These are phyloP conservation scores for Paedocypris micromegethes DNA, from an alignment of 2,797 vertebrate genomes.

Conservation along the genomic window DNA sequence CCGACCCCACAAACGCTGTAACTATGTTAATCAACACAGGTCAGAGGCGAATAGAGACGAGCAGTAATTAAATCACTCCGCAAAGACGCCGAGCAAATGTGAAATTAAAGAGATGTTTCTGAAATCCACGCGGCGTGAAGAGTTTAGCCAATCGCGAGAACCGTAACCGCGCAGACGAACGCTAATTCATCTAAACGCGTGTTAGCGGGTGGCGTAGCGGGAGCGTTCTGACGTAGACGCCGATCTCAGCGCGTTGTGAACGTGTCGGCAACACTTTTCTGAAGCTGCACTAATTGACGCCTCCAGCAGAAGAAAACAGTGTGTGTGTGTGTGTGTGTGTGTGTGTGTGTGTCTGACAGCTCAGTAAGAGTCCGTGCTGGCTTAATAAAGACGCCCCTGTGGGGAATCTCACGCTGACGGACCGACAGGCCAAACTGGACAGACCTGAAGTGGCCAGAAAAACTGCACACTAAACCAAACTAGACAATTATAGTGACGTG, in stretches of 20 bases:
- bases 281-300: conserved; percentile 57
- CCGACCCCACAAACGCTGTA: too few relatives aligned
- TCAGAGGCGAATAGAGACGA: too few relatives aligned
- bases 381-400: conserved; percentile 46
- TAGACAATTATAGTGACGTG: not conserved
- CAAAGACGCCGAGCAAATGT: too few relatives aligned
- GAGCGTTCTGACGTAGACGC: conserved; percentile 46
- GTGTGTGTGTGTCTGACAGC: conserved; percentile 49
- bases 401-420: conserved; percentile 51
- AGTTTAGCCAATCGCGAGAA: not conserved
- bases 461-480: conserved; percentile 41
- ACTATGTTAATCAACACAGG: too few relatives aligned
- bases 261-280: conserved; percentile 50
- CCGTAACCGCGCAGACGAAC: conserved; percentile 26
- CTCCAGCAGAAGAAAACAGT: conserved; percentile 43
- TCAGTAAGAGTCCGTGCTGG: conserved; percentile 40
- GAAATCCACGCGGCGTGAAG: too few relatives aligned
- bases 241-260: conserved; percentile 49
- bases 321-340: conserved; percentile 46
- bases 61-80: too few relatives aligned
- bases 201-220: conserved; percentile 12
- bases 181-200: conserved; percentile 27
- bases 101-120: too few relatives aligned
- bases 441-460: conserved; percentile 53
- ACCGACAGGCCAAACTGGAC: conserved; percentile 47